Percentiles rank a stretch among this genome's conserved stretches.
phyloP scores from a whole-genome alignment of 2,888 invertebrate genomes.

The Ecdyonurus torrentis region DNA sequence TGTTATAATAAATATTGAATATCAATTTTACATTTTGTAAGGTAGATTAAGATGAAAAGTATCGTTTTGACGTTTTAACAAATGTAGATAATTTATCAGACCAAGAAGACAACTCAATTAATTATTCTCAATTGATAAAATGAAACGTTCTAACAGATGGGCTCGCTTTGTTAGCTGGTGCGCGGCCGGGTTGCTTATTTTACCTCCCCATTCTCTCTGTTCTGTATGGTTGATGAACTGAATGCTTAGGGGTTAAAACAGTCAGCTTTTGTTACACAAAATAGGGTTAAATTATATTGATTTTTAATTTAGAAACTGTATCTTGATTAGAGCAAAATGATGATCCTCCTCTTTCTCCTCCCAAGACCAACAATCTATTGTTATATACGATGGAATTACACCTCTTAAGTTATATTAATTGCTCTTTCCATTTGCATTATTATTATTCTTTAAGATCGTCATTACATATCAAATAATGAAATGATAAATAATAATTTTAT shows the following conservation, averaged over 20 bases:
- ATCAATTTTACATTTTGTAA: neutral
- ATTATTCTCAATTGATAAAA: slow-evolving; percentile 3
- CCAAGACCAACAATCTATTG: too few species aligned
- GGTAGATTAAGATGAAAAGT: neutral
- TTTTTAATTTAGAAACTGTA: neutral
- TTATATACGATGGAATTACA: too few species aligned
- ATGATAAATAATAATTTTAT: too few species aligned
- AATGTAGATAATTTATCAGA: slow-evolving; percentile 4
- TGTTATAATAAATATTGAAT: neutral
- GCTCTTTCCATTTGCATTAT: too few species aligned
- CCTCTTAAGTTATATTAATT: too few species aligned
- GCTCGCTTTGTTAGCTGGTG: neutral
- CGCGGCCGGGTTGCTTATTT: too few species aligned
- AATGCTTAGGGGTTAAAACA: too few species aligned
- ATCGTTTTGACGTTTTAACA: slow-evolving; percentile 2
- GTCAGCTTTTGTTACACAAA: too few species aligned
- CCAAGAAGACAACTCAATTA: slow-evolving; percentile 3
- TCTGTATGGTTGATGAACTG: too few species aligned
- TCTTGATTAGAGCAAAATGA: neutral
- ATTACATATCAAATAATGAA: too few species aligned
- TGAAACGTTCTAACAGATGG: neutral
- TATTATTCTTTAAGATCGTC: too few species aligned
- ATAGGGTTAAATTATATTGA: neutral
- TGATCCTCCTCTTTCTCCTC: neutral
- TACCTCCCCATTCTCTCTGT: too few species aligned